These are phyloP conservation scores for Sorex fumeus DNA, from an alignment of 2,113 vertebrate genomes.

Conservation along the genomic window DNA sequence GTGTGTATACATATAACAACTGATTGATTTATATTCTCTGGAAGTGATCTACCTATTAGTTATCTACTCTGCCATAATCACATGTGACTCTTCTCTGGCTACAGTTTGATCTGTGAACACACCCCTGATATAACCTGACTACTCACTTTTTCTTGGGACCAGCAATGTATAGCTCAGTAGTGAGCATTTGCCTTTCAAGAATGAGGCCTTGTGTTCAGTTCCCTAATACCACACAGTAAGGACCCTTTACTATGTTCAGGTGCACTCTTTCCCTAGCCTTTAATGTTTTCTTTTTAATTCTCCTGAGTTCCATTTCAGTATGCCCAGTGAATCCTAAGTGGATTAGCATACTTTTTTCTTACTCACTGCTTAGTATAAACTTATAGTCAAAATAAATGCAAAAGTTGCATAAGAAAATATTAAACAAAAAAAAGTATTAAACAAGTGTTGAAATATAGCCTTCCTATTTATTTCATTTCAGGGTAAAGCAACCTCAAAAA, in stretches of 20 bases:
- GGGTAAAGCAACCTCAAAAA: slow-evolving; percentile 31
- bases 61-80: too few species aligned
- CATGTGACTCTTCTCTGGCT: too few species aligned
- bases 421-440: background rate
- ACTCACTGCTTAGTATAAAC: slow-evolving; percentile 42
- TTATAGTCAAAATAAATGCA: slow-evolving; percentile 16
- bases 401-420: background rate
- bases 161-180: too few species aligned
- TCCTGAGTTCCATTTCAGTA: background rate
- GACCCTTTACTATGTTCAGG: background rate
- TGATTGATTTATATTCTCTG: too few species aligned
- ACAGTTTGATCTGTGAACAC: too few species aligned
- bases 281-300: background rate
- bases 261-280: background rate
- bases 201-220: background rate
- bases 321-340: slow-evolving; percentile 49
- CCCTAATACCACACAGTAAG: background rate
- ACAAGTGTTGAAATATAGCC: background rate
- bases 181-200: background rate
- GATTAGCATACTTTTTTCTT: slow-evolving; percentile 50
- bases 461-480: slow-evolving; percentile 29
- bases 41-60: too few species aligned
- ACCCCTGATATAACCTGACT: too few species aligned
- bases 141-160: too few species aligned
- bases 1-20: too few species aligned